Evolutionary conservation across 2,797 vertebrate species (phyloP).

Genomic region (Epinephelus malabaricus): DNA sequence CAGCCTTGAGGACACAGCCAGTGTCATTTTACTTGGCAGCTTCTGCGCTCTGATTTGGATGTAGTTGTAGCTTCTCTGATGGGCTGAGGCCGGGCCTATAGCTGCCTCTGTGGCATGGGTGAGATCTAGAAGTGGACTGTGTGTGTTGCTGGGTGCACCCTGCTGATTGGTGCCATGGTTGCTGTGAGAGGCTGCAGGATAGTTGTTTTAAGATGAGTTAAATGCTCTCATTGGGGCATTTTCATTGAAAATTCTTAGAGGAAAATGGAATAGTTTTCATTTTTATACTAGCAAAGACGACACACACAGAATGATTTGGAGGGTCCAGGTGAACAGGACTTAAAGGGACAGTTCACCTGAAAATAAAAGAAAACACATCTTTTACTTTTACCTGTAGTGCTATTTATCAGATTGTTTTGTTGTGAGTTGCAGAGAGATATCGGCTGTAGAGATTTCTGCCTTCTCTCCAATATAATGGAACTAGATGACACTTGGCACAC

Average conservation of each 20-base stretch:
- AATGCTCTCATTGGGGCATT: conserved; percentile 9
- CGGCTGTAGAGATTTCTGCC: too few relatives aligned
- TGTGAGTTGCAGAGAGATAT: too few relatives aligned
- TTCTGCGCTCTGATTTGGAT: conserved; percentile 55
- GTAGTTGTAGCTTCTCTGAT: conserved; percentile 41
- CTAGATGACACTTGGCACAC: too few relatives aligned
- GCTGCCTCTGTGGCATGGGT: conserved; percentile 23
- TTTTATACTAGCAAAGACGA: neutral
- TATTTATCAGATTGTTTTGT: too few relatives aligned
- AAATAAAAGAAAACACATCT: too few relatives aligned
- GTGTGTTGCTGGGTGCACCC: conserved; percentile 19
- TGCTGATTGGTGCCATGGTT: conserved; percentile 31
- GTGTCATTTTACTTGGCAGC: conserved; percentile 72
- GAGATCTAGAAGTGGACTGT: conserved; percentile 4
- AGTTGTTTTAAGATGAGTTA: conserved; percentile 16
- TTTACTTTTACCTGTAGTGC: too few relatives aligned
- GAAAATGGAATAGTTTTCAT: neutral
- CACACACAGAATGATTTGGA: neutral
- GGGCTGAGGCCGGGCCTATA: conserved; percentile 23
- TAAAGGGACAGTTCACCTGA: neutral
- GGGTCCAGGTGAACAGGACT: conserved; percentile 8
- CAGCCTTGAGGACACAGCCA: conserved; percentile 65
- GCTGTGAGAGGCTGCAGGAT: conserved; percentile 28
- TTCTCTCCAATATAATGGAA: too few relatives aligned
- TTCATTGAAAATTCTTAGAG: neutral